Evolutionary conservation across 1,140 invertebrate species (phyloP).

Genomic region (Procambarus clarkii): DNA sequence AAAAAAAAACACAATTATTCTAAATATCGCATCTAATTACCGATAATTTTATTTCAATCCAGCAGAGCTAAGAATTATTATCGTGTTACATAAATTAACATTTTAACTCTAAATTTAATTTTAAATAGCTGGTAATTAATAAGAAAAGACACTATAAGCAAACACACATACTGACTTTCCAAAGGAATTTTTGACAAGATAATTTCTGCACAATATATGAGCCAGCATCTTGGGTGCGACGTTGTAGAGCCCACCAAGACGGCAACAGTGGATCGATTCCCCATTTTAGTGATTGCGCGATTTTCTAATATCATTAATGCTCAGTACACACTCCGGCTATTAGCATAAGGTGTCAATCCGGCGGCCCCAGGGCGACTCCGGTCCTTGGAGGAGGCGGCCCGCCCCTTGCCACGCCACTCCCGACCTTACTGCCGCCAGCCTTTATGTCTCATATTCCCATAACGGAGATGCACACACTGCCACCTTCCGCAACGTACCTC

Average conservation of each 20-base stretch:
- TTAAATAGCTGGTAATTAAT: no score
- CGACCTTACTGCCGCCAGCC: not conserved
- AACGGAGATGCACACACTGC: not conserved
- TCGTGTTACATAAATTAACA: no score
- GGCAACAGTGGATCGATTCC: slow-evolving; percentile 49
- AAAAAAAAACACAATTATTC: no score
- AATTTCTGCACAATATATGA: not conserved
- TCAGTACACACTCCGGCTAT: slow-evolving; percentile 60
- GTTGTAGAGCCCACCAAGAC: slow-evolving; percentile 24
- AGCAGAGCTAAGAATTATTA: no score
- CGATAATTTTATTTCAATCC: not conserved
- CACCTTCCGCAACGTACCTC: slow-evolving; percentile 46
- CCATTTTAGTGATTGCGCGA: slow-evolving; percentile 61
- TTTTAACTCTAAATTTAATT: no score
- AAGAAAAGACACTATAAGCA: no score
- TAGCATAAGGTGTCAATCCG: slow-evolving; percentile 62
- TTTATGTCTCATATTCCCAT: slow-evolving; percentile 6
- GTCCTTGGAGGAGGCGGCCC: not conserved
- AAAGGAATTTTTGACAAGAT: not conserved
- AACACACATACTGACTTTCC: not conserved
- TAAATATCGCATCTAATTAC: not conserved
- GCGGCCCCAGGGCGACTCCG: slow-evolving; percentile 17
- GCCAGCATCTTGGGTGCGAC: not conserved
- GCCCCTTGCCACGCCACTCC: not conserved
- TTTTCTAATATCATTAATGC: slow-evolving; percentile 67